A percentile compares a stretch with the other conserved stretches of the same genome.
These are phyloP conservation scores for Morpho helenor DNA, from an alignment of 2,888 invertebrate species.

Conservation along the genomic window DNA sequence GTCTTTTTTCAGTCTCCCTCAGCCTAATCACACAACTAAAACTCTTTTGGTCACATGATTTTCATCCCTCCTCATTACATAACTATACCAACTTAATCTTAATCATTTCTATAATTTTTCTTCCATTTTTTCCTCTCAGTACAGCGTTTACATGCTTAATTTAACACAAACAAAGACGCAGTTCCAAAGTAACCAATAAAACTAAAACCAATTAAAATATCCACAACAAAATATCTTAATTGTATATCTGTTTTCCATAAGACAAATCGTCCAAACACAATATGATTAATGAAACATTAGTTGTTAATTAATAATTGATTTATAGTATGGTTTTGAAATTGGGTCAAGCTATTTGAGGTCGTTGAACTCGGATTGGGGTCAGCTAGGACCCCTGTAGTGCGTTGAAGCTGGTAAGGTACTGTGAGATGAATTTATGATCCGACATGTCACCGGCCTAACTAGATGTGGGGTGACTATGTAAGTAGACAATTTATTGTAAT, in stretches of 20 bases:
- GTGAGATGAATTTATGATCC: constrained; percentile 24
- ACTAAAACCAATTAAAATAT: constrained; percentile 19
- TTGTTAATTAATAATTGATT: constrained; percentile 34
- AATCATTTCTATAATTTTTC: too few species aligned
- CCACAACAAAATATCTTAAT: constrained; percentile 26
- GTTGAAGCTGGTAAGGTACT: constrained; percentile 15
- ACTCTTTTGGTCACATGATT: too few species aligned
- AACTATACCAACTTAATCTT: too few species aligned
- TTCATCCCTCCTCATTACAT: too few species aligned
- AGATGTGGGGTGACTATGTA: background rate
- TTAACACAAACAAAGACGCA: too few species aligned
- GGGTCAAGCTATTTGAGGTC: constrained; percentile 33
- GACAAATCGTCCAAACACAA: constrained; percentile 28
- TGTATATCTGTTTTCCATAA: constrained; percentile 29
- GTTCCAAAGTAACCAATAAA: constrained; percentile 9
- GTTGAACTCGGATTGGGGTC: constrained; percentile 28
- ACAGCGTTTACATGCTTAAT: too few species aligned
- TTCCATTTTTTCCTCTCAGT: too few species aligned
- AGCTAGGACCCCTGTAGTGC: constrained; percentile 26
- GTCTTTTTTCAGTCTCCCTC: too few species aligned
- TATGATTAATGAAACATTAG: constrained; percentile 32
- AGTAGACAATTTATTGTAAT: background rate
- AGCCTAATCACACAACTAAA: too few species aligned
- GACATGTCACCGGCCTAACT: constrained; percentile 11
- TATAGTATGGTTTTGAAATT: constrained; percentile 31